Evolutionary conservation across 2,888 invertebrate species (phyloP), one percentile per base, ranked within the genome.

Genomic region (Epinotia bilunana): DNA sequence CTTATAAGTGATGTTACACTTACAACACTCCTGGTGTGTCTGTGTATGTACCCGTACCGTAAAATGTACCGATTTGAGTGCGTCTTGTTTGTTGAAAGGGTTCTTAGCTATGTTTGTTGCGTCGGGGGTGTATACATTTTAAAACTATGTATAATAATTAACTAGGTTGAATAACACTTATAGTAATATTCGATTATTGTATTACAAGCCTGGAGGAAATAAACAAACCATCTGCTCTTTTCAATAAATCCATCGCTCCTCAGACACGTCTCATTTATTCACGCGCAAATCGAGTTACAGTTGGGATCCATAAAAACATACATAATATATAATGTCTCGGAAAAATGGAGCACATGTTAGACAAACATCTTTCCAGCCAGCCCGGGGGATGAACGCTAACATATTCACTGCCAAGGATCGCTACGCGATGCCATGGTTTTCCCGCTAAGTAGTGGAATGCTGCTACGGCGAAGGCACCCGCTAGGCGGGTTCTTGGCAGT

Each of bases 291-390:
- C 28, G 62, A 68, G 73, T 73, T 68, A 68, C 64, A 58, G 58
- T 74, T 63, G 49, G 68, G 46, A 39, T 58, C 69, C 64, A 70
- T 74, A 74, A 70, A 58, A 70, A 74, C 74, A 65, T 70, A 65
- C 49, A 65, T 70, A 49, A 33, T 53, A 49, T 74, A 64, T 67
- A 39, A 49, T 69, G 63, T 20, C 20, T 23, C 60, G 16, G 55
- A 16, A 53, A 57, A 57, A 12, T 20, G 43, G 57, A 11, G 43
- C 9, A 43, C 46, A 46, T 7, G 55, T 43, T 55, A 43, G 23
- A 39, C 39, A 39, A 46, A 55, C 6, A 20, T n/a, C 53, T 18
- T 70, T 23, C 6, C 12, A 20, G 18, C 13, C 16, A 6, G 49
- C 49, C 49, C 16, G 4, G 1, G 39, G 39, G 6, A 9, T 39